phyloP scores from a whole-genome alignment of 2,797 vertebrate species.

The Chloroceryle amazona region DNA sequence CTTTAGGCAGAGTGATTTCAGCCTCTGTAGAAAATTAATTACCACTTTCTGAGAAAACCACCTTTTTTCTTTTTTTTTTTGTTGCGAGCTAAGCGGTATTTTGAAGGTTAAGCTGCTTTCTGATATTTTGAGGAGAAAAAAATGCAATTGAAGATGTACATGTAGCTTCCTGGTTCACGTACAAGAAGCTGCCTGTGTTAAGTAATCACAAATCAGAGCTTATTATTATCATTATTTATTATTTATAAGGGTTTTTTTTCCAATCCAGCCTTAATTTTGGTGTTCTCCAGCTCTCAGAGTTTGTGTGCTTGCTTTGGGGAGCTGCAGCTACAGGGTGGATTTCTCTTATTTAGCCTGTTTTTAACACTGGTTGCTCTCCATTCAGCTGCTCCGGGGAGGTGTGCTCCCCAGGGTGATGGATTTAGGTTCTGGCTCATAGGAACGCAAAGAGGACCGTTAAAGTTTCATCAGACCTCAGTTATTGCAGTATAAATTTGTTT shows the following conservation, averaged over 20 bases:
- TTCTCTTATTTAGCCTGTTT: background rate
- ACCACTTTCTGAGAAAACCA: constrained; percentile 68
- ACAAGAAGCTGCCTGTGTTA: background rate
- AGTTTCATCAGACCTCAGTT: background rate
- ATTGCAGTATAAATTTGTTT: background rate
- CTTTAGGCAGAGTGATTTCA: constrained; percentile 80
- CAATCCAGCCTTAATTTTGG: background rate
- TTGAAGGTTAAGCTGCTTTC: constrained; percentile 78
- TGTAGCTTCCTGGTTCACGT: background rate
- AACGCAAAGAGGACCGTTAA: background rate
- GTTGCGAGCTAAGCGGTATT: constrained; percentile 55
- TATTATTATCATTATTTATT: background rate
- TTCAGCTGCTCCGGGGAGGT: fast-evolving
- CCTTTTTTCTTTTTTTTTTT: background rate
- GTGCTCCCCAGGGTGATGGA: background rate
- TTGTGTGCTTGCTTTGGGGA: background rate
- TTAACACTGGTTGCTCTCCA: background rate
- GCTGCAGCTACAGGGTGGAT: background rate
- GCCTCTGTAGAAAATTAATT: constrained; percentile 79
- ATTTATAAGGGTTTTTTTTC: background rate
- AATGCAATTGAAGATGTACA: background rate
- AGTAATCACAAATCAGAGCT: background rate
- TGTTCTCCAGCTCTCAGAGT: background rate
- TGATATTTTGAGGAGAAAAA: constrained; percentile 42
- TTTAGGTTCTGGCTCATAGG: background rate